A percentile compares a stretch with the other conserved stretches of the same genome.
Conservation (phyloP, 1,140 invertebrate species). For the Drosophila subpulchrella region DNA sequence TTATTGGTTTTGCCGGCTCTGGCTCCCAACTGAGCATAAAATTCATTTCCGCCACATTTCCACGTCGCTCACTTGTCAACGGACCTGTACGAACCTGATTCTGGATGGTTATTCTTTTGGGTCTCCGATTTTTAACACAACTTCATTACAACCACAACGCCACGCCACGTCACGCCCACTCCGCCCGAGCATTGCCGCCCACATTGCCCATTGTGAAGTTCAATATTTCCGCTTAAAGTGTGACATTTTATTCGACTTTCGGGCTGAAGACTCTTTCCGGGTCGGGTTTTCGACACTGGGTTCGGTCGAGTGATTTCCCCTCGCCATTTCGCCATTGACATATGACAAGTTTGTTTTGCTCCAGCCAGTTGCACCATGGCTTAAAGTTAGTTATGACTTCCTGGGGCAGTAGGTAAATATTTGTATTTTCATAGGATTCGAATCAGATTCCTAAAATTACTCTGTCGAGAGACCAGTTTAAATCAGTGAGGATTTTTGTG, state of each 20-base stretch:
- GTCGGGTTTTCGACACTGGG: slow-evolving; percentile 12
- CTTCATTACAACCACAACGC: slow-evolving; percentile 37
- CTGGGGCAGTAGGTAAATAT: slow-evolving; percentile 20
- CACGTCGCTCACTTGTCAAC: slow-evolving; percentile 73
- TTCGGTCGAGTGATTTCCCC: slow-evolving; percentile 63
- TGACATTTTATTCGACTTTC: slow-evolving; percentile 56
- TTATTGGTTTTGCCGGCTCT: slow-evolving; percentile 64
- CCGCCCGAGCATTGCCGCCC: not conserved
- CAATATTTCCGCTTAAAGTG: slow-evolving; percentile 70
- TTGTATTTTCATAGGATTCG: slow-evolving; percentile 12
- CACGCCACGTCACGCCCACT: not conserved
- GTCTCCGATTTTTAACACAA: slow-evolving; percentile 25
- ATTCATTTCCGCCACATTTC: slow-evolving; percentile 77
- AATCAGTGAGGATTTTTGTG: not conserved
- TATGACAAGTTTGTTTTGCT: slow-evolving; percentile 50
- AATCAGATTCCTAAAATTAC: slow-evolving; percentile 3
- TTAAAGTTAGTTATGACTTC: slow-evolving; percentile 20
- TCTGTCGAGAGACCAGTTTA: not conserved
- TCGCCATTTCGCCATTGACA: slow-evolving; percentile 41
- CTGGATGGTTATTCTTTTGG: slow-evolving; percentile 22
- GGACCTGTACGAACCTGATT: slow-evolving; percentile 21
- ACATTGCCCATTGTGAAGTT: slow-evolving; percentile 38
- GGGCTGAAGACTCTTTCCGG: slow-evolving; percentile 20
- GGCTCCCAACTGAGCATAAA: slow-evolving; percentile 66
- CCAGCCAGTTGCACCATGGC: not conserved